A percentile compares a stretch with the other conserved stretches of the same genome.
phyloP scores from a whole-genome alignment of 1,140 invertebrate species.

The Latrodectus geometricus region DNA sequence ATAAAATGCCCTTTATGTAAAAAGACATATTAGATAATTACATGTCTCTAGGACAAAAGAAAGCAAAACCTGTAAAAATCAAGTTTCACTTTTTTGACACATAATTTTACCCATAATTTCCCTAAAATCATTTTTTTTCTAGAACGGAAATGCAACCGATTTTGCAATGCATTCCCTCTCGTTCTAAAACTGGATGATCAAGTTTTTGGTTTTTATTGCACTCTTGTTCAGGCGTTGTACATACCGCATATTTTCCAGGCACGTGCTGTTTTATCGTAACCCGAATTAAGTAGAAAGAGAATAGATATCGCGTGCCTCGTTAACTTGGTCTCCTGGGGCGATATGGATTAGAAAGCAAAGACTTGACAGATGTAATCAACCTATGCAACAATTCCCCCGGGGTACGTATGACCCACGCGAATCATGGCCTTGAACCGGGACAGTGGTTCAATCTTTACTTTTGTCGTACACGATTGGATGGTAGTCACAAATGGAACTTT shows the following conservation, averaged over 20 bases:
- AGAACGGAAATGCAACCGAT: too few species aligned
- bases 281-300: neutral
- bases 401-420: neutral
- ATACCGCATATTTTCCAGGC: neutral
- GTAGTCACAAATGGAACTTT: too few species aligned
- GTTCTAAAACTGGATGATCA: conserved; percentile 2
- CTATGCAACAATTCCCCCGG: conserved; percentile 6
- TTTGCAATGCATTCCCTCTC: too few species aligned
- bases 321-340: conserved; percentile 33
- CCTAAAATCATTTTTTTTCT: too few species aligned
- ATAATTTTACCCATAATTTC: too few species aligned
- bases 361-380: conserved; percentile 22
- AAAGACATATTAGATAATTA: too few species aligned
- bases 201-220: neutral
- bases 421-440: conserved; percentile 17
- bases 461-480: neutral
- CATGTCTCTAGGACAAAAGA: too few species aligned
- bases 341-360: conserved; percentile 5
- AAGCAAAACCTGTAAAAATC: too few species aligned
- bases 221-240: neutral
- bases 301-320: conserved; percentile 16
- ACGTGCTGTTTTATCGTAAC: conserved; percentile 31
- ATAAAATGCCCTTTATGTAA: too few species aligned
- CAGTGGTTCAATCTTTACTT: neutral
- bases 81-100: too few species aligned